Conservation (phyloP, 2,113 vertebrate genomes). For the Sylvia atricapilla region DNA sequence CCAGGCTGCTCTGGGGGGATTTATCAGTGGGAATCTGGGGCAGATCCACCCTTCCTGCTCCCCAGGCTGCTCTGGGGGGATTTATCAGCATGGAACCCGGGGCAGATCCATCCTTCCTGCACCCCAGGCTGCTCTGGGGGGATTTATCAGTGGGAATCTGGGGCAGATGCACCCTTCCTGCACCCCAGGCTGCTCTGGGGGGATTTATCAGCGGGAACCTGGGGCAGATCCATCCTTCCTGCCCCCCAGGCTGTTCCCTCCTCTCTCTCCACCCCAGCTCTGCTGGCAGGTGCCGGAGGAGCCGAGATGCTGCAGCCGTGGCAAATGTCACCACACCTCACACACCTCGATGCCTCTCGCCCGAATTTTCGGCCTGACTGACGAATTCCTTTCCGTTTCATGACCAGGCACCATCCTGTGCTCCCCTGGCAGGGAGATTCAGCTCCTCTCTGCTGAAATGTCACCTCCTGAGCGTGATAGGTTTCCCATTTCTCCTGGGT, state of each 20-base stretch:
- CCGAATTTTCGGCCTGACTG: not conserved
- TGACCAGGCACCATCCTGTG: not conserved
- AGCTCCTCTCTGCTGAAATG: not conserved
- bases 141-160: not conserved
- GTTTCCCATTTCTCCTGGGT: not conserved
- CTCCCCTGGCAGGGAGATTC: not conserved
- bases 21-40: not conserved
- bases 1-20: not conserved
- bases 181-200: not conserved
- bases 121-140: not conserved
- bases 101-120: not conserved
- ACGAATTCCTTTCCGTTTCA: not conserved
- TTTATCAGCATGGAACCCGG: not conserved
- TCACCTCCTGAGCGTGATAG: not conserved
- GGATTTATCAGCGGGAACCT: not conserved
- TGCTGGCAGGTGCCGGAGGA: not conserved
- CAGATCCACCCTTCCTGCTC: not conserved
- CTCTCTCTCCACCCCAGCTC: not conserved
- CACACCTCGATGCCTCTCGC: not conserved
- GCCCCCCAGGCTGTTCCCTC: not conserved
- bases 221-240: not conserved
- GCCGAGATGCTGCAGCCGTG: not conserved
- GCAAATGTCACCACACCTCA: rapidly evolving
- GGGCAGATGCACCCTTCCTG: not conserved
- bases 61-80: not conserved